Conservation (phyloP, 2,888 invertebrate species). For the Diachrysia chrysitis region DNA sequence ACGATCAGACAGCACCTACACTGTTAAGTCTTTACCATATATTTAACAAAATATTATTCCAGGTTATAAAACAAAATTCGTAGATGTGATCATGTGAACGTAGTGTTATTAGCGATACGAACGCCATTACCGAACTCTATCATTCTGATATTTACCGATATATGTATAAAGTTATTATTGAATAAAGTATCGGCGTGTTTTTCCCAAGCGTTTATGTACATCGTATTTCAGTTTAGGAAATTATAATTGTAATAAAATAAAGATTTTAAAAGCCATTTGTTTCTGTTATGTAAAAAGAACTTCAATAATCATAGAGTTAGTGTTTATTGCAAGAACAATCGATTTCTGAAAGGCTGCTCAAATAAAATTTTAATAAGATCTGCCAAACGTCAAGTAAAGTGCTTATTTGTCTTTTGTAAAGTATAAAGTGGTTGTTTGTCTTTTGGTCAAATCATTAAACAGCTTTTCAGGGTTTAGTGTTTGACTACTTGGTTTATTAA, state of each 20-base stretch:
- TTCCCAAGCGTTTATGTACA: constrained; percentile 15
- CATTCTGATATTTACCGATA: background rate
- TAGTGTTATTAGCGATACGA: constrained; percentile 2
- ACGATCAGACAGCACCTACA: background rate
- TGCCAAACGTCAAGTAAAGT: background rate
- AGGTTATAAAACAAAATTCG: background rate
- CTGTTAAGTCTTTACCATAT: background rate
- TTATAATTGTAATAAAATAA: constrained; percentile 24
- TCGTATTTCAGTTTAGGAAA: constrained; percentile 43
- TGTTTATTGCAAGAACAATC: too few species aligned
- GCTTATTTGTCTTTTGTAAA: too few species aligned
- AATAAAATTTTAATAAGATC: background rate
- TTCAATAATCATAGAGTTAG: too few species aligned
- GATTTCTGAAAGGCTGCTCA: too few species aligned
- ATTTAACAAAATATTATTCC: too few species aligned
- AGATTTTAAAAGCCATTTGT: background rate
- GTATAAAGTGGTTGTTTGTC: too few species aligned
- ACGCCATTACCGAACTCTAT: background rate
- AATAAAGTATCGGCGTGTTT: constrained; percentile 9
- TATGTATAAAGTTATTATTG: constrained; percentile 1
- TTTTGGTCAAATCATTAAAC: too few species aligned
- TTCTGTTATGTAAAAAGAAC: background rate
- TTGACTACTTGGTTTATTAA: too few species aligned
- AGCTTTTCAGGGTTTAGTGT: too few species aligned
- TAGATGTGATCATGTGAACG: background rate